Evolutionary conservation across 2,113 vertebrate genomes (phyloP).

Genomic region (Daphoenositta chrysoptera): DNA sequence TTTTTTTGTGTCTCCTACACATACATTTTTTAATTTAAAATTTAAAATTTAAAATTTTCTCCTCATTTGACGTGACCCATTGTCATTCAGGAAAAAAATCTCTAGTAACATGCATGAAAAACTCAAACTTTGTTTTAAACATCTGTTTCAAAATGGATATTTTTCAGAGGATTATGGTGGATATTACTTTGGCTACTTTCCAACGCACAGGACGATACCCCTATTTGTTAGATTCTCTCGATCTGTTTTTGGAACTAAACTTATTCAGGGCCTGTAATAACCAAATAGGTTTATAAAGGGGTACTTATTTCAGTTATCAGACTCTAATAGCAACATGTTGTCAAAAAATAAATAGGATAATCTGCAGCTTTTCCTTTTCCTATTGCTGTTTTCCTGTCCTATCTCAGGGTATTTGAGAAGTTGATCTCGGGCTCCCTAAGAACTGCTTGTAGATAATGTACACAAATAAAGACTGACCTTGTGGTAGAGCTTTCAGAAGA

Average conservation of each 20-base stretch:
- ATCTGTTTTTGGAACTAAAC: background rate
- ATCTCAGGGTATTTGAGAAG: background rate
- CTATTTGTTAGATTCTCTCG: background rate
- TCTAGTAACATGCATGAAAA: background rate
- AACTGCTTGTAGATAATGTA: background rate
- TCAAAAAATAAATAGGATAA: background rate
- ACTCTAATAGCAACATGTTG: background rate
- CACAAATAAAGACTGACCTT: constrained; percentile 17
- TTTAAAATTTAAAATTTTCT: background rate
- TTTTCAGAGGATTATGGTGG: background rate
- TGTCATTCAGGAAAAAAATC: no score
- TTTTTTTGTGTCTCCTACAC: background rate
- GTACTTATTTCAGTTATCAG: background rate
- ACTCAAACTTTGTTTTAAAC: fast-evolving
- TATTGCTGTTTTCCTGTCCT: background rate
- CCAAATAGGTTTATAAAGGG: background rate
- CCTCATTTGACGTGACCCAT: fast-evolving
- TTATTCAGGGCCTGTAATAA: background rate
- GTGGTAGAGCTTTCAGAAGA: background rate
- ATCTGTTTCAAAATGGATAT: background rate
- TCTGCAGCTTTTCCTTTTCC: background rate
- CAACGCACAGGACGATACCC: background rate
- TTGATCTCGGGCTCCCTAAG: background rate
- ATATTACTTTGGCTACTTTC: background rate
- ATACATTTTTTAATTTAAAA: background rate